These are phyloP conservation scores for Spodoptera frugiperda DNA, from an alignment of 1,140 invertebrate species.

Conservation along the genomic window DNA sequence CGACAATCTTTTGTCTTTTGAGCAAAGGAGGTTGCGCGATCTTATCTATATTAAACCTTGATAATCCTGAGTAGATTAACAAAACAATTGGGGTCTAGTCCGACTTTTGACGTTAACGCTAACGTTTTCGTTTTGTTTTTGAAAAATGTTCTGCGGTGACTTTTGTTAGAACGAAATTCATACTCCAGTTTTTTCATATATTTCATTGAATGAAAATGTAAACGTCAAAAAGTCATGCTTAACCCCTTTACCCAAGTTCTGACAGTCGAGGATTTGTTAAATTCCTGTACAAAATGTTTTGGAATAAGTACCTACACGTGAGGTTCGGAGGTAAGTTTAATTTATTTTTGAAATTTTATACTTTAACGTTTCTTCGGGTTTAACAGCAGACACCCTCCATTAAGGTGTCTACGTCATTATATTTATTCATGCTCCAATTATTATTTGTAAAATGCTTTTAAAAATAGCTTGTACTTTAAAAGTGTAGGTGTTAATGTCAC, in stretches of 20 bases:
- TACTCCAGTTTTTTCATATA: no score
- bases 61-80: constrained; percentile 29
- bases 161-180: no score
- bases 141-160: no score
- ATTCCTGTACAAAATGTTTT: background rate
- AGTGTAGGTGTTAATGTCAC: constrained; percentile 21
- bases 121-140: no score
- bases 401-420: constrained; percentile 19
- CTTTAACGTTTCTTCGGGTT: constrained; percentile 16
- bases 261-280: constrained; percentile 20
- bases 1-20: constrained; percentile 42
- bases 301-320: background rate
- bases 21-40: constrained; percentile 35
- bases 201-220: no score
- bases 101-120: no score
- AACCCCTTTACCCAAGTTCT: background rate
- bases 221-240: no score
- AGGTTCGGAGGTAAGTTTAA: background rate
- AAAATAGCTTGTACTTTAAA: constrained; percentile 8
- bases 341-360: constrained; percentile 24
- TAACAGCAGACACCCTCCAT: constrained; percentile 10
- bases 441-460: constrained; percentile 26
- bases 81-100: constrained; percentile 1
- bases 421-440: constrained; percentile 27
- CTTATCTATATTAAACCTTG: constrained; percentile 38